Evolutionary conservation across 2,888 invertebrate species (phyloP), one percentile per base, ranked within the genome.

Genomic region (Cyrtodaria siliqua): DNA sequence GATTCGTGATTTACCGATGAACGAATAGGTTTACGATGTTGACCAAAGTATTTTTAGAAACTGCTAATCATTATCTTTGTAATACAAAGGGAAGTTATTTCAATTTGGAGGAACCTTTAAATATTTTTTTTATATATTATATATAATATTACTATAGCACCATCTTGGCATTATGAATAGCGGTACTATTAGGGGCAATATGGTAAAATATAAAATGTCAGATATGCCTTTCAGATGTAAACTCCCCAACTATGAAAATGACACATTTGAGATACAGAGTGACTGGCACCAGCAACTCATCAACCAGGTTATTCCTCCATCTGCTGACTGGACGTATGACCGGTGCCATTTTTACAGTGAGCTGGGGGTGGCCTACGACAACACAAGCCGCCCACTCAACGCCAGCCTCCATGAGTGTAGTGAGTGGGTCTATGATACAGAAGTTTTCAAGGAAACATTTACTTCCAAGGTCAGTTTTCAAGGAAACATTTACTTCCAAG

Each of bases 391-490:
- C 27, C 73, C 67, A 8, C 9, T 66, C 26, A 75, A 72, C 33
- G 60, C 38, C 2, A 56, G 44, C 0, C 29, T 61, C 24, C 40
- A 59, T n/a, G 24, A 59, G 57, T 85, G 85, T 59, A 52, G 62
- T 14, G 76, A 82, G 49, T 86, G 86, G 86, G 83, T 84, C 0
- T 86, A 86, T 59, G 74, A 71, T 42, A 74, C 27, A 38, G 66
- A 66, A 1, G 79, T 82, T 1, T 86, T 84, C 56, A n/a, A 59
- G 1, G 79, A 80, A 62, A 81, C 86, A 20, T 83, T 81, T 55
- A 72, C 86, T 42, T 82, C 84, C 33, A 69, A 78, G 68, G 85
- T 83, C 33, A 33, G 33, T 33, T 4, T 33, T 33, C 33, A 33
- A 33, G 4, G 33, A 12, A 33, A 33, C 33, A 33, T 33, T 12